Base-by-base conservation (phyloP, 53 echinoderm and acorn worm species). In the Henricia sp. region DNA sequence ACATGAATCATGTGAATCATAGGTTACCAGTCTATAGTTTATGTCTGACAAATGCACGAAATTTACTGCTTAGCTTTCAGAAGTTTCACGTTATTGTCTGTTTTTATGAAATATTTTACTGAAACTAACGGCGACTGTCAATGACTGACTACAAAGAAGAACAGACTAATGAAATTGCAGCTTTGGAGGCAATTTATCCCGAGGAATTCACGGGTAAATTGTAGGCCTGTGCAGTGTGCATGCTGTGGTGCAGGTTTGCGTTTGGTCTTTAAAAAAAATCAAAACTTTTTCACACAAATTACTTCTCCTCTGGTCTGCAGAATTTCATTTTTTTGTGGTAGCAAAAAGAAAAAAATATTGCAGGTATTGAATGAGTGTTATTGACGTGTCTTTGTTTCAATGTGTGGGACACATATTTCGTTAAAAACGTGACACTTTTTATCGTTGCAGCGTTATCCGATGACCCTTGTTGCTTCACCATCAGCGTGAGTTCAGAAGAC, bases 71-170 rank as follows among this genome's bases (percentile, higher is more conserved):
- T n/a, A n/a, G n/a, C n/a, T n/a, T n/a, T n/a, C n/a, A n/a, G n/a
- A n/a, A n/a, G n/a, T n/a, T 17, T 3, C 26, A 68, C 12, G 8
- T 23, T 39, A 39, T 42, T 13, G 69, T n/a, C 23, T 37, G 37
- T 21, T 68, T 13, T 16, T 53, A 6, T 6, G 30, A 73, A n/a
- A 33, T 73, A 28, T 35, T 52, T 17, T n/a, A 46, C 48, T 14
- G 48, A 46, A 46, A 46, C 23, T 14, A 33, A 34, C 32, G 50
- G 53, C 0, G 21, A 52, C 17, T 51, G 62, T 55, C 78, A 65
- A 95, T 95, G 95, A 95, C 95, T 82, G 95, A 95, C 91, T 95
- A 91, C 69, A 82, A 95, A 71, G 95, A 95, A 86, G 95, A 95
- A 70, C 95, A 95, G 66, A 86, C 73, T 37, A 95, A 95, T 91